Conservation (phyloP, 2,888 invertebrate species). For the Lepidocyrtinus sp. region DNA sequence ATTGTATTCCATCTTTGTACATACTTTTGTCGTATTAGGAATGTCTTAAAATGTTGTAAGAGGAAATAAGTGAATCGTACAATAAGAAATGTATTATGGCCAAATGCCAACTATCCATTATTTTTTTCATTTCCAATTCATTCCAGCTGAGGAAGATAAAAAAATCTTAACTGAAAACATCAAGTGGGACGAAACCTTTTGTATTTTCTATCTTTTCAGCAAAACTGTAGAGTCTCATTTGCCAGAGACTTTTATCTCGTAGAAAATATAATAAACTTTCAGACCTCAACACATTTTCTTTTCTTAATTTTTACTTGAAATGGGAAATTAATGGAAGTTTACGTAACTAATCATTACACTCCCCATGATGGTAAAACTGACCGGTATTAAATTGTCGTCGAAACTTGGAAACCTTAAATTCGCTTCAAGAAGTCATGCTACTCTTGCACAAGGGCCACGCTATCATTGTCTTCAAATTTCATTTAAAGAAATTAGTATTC, state of each 20-base stretch:
- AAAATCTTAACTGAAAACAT: conserved; percentile 54
- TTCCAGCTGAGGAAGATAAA: conserved; percentile 50
- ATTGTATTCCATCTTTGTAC: neutral
- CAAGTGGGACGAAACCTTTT: conserved; percentile 36
- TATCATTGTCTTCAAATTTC: no score
- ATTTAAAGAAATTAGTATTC: conserved; percentile 50
- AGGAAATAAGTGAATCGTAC: conserved; percentile 6
- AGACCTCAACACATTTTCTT: neutral
- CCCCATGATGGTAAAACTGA: neutral
- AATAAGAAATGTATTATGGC: conserved; percentile 49
- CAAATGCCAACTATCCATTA: conserved; percentile 50
- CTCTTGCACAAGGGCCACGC: no score
- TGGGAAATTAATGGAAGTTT: conserved; percentile 41
- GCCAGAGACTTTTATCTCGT: neutral
- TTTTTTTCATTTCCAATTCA: conserved; percentile 51
- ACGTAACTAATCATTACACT: conserved; percentile 37
- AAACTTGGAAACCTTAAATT: no score
- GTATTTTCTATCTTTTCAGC: neutral
- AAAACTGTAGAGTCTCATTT: neutral
- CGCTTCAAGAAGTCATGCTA: no score
- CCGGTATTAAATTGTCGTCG: neutral
- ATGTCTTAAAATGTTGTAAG: neutral
- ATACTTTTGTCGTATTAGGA: neutral
- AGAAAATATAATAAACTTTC: neutral
- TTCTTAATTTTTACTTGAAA: conserved; percentile 19